Base-by-base conservation (phyloP, 2,797 vertebrate genomes). In the Ispidina picta region DNA sequence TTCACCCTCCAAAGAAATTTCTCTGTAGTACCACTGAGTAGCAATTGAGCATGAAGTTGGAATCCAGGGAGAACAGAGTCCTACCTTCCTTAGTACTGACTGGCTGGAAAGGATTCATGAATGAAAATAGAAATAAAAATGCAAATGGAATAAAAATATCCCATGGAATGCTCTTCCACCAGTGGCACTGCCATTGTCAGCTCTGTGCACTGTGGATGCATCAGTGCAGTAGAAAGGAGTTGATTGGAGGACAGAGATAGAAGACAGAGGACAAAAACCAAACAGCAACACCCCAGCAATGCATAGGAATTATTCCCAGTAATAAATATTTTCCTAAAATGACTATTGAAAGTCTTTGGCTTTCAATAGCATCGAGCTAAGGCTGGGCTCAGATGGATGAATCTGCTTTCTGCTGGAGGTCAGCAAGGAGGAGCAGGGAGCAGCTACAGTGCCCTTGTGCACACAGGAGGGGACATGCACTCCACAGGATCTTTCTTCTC, bases 41-140 rank as follows among this genome's bases (percentile, higher is more conserved):
- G 77, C 83, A 88, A 37, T 31, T 35, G n/a, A 90, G 37, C 63
- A 39, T 20, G 25, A 79, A 64, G 83, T 5, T 79, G 55, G 46
- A 87, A 74, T 15, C 41, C 33, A 56, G 43, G 15, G 16, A 87
- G 78, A 74, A 76, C 0, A 0, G 25, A 74, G 21, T 43, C 52
- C 64, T 60, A 48, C 54, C 66, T 86, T 39, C 43, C 14, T 33
- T 20, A 13, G 59, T 60, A 76, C 37, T 54, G 48, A 66, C n/a
- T 35, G 21, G 13, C 21, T 64, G 29, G n/a, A 10, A 74, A 63
- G 26, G 44, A 74, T 79, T 83, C 48, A 64, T 62, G 17, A 85
- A 58, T 49, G 56, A 70, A 92, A 91, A 74, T 16, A 43, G 83
- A 93, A 85, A 72, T 17, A 44, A 86, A 93, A 86, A 72, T 17